These are phyloP conservation scores for Ploceus nigricollis DNA, from an alignment of 2,113 vertebrate species.

Conservation along the genomic window DNA sequence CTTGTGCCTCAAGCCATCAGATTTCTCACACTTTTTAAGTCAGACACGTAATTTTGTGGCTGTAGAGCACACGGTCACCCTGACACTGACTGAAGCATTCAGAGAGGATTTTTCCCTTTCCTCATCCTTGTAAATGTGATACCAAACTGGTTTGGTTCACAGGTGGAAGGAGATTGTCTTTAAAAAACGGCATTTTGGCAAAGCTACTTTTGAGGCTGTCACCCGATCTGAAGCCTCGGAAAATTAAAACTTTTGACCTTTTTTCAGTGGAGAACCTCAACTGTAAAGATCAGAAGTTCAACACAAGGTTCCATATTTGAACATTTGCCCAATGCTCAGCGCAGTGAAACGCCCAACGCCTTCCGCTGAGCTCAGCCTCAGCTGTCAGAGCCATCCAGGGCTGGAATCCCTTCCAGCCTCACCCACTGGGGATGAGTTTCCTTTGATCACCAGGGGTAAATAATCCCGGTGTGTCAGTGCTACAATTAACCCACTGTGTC, in stretches of 20 bases:
- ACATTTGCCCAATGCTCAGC: neutral
- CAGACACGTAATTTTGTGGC: neutral
- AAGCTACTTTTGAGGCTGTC: neutral
- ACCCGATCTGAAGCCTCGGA: neutral
- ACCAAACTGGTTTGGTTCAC: neutral
- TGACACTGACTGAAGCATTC: neutral
- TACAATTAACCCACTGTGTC: slow-evolving; percentile 44
- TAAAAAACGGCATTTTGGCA: neutral
- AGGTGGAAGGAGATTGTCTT: neutral
- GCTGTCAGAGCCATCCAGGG: neutral
- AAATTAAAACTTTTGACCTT: neutral
- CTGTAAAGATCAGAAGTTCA: neutral
- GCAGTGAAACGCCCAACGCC: neutral
- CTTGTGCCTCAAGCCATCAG: neutral
- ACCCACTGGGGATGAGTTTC: neutral
- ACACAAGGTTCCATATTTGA: neutral
- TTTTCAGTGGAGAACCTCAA: neutral
- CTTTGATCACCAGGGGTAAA: slow-evolving; percentile 29
- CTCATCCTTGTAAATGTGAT: neutral
- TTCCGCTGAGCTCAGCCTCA: slow-evolving; percentile 22
- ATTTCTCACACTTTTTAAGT: neutral
- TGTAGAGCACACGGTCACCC: neutral
- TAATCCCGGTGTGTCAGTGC: neutral
- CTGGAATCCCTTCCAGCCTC: slow-evolving; percentile 43
- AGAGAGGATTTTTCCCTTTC: neutral